phyloP scores from a whole-genome alignment of 1,140 invertebrate genomes.

The Heliothis subflexa region DNA sequence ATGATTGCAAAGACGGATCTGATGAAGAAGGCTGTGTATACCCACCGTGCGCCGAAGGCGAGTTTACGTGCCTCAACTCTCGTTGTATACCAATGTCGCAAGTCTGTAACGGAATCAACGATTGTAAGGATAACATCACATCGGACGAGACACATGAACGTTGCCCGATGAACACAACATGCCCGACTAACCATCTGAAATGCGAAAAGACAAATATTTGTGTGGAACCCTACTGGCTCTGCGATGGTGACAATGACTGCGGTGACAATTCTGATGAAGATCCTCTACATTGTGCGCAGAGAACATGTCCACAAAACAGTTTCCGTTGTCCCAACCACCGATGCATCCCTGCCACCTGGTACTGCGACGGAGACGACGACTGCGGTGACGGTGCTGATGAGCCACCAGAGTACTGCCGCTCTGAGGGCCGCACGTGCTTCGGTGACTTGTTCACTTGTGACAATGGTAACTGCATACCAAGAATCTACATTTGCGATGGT shows the following conservation, averaged over 20 bases:
- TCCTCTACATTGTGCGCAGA: conserved; percentile 94
- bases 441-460: conserved; percentile 98
- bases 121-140: conserved; percentile 97
- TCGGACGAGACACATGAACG: conserved; percentile 96
- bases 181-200: conserved; percentile 94
- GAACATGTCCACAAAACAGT: conserved; percentile 96
- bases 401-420: conserved; percentile 96
- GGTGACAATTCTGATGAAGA: conserved; percentile 98
- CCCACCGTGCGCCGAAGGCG: conserved; percentile 95
- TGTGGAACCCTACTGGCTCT: conserved; percentile 97
- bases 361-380: conserved; percentile 96
- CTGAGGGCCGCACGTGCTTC: conserved; percentile 97
- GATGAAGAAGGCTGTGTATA: conserved; percentile 97
- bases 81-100: conserved; percentile 95
- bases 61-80: conserved; percentile 97
- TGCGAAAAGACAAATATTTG: conserved; percentile 98
- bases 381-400: conserved; percentile 96
- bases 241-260: conserved; percentile 97
- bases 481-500: conserved; percentile 99
- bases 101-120: conserved; percentile 97
- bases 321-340: conserved; percentile 95
- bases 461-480: conserved; percentile 98
- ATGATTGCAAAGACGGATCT: conserved; percentile 97
- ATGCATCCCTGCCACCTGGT: conserved; percentile 97
- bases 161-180: conserved; percentile 95